Evolutionary conservation across 1,140 invertebrate genomes (phyloP).

Genomic region (Luehdorfia chinensis): DNA sequence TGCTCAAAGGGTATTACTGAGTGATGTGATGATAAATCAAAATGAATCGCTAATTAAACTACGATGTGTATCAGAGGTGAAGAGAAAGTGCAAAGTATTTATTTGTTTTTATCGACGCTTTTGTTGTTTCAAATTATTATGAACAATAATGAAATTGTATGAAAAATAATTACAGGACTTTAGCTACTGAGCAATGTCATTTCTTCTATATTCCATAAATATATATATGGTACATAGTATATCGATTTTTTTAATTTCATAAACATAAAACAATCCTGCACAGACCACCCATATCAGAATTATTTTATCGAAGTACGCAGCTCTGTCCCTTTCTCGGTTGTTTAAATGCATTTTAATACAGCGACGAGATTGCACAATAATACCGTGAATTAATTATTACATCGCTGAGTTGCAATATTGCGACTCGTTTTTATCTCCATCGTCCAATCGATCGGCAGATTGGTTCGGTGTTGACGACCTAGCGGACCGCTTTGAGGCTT

Average conservation of each 20-base stretch:
- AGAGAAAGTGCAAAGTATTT: too few relatives aligned
- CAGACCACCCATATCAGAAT: conserved; percentile 13
- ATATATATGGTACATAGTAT: too few relatives aligned
- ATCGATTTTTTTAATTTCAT: neutral
- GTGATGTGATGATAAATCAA: conserved; percentile 61
- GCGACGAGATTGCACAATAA: conserved; percentile 63
- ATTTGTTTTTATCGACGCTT: too few relatives aligned
- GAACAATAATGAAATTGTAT: too few relatives aligned
- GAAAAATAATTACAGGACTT: too few relatives aligned
- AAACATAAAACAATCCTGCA: neutral
- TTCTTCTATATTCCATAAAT: too few relatives aligned
- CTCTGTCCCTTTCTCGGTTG: conserved; percentile 19
- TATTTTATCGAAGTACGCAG: conserved; percentile 15
- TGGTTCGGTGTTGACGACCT: conserved; percentile 27
- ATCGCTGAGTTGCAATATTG: conserved; percentile 46
- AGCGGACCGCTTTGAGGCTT: conserved; percentile 12
- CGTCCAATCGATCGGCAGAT: conserved; percentile 32
- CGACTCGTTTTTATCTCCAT: conserved; percentile 39
- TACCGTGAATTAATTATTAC: conserved; percentile 58
- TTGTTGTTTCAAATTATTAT: too few relatives aligned
- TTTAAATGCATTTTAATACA: conserved; percentile 59
- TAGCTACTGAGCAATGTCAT: too few relatives aligned
- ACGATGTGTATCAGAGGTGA: conserved; percentile 17
- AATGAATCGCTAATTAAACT: conserved; percentile 62
- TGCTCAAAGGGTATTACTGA: conserved; percentile 40